Evolutionary conservation across 1,140 invertebrate genomes (phyloP).

Genomic region (Gryon sp.): DNA sequence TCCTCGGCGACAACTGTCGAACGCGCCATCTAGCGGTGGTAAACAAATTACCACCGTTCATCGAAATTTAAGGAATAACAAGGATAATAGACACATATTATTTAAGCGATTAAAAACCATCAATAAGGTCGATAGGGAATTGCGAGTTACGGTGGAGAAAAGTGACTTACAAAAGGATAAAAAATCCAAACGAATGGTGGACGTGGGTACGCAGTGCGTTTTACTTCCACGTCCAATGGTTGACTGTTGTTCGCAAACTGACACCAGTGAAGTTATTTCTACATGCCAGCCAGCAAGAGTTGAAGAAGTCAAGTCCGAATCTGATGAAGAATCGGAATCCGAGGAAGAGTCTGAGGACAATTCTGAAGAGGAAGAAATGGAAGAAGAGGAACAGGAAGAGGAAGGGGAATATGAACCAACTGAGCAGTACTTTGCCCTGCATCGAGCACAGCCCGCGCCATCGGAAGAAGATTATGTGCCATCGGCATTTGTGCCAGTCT

Average conservation of each 20-base stretch:
- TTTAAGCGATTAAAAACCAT: not conserved
- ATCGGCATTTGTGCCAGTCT: slow-evolving; percentile 75
- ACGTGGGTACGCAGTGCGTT: slow-evolving; percentile 69
- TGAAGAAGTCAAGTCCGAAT: slow-evolving; percentile 66
- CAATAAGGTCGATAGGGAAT: not conserved
- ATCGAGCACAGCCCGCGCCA: not conserved
- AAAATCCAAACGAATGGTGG: slow-evolving; percentile 54
- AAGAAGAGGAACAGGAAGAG: slow-evolving; percentile 26
- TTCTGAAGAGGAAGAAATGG: slow-evolving; percentile 25
- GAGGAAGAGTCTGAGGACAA: slow-evolving; percentile 45
- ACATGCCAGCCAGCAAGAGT: slow-evolving; percentile 66
- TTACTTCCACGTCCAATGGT: slow-evolving; percentile 52
- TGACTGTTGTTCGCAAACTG: slow-evolving; percentile 50
- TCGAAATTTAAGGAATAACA: no score
- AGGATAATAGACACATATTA: no score
- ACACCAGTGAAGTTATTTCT: not conserved
- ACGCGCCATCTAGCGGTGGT: not conserved
- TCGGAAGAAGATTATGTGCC: not conserved
- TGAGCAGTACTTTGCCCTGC: slow-evolving; percentile 3
- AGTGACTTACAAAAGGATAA: not conserved
- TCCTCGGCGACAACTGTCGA: slow-evolving; percentile 15
- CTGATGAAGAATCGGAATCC: slow-evolving; percentile 38
- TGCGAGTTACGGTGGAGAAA: no score
- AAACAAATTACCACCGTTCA: no score
- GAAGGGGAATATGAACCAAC: slow-evolving; percentile 5